phyloP scores from a whole-genome alignment of 1,140 invertebrate genomes.

The Phenacoccus solenopsis region DNA sequence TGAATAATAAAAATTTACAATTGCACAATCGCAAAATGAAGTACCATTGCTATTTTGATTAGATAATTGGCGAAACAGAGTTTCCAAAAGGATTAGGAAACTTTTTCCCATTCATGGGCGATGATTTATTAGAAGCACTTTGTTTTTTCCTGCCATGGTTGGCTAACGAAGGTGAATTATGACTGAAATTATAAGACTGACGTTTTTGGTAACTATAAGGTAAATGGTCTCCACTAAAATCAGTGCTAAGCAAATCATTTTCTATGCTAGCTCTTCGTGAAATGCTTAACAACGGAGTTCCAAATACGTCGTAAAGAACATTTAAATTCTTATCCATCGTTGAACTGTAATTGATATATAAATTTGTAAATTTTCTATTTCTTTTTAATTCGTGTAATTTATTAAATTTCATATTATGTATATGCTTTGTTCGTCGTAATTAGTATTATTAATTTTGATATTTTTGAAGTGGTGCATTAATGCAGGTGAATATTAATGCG shows the following conservation, averaged over 20 bases:
- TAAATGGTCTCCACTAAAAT: not conserved
- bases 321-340: not conserved
- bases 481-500: too few species aligned
- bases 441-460: not conserved
- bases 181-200: not conserved
- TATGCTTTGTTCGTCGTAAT: not conserved
- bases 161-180: not conserved
- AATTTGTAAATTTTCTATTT: not conserved
- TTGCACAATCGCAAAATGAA: too few species aligned
- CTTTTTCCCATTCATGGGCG: not conserved
- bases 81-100: not conserved
- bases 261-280: not conserved
- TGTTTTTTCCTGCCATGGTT: not conserved
- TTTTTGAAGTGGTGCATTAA: too few species aligned
- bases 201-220: not conserved
- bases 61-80: not conserved
- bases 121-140: not conserved
- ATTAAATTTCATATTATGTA: not conserved
- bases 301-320: not conserved
- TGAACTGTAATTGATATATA: slow-evolving; percentile 3
- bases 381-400: not conserved
- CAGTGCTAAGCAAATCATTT: not conserved
- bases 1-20: too few species aligned
- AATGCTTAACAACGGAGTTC: not conserved
- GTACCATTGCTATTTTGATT: too few species aligned